Evolutionary conservation across 2,797 vertebrate genomes (phyloP).

Genomic region (Lutjanus argentimaculatus): DNA sequence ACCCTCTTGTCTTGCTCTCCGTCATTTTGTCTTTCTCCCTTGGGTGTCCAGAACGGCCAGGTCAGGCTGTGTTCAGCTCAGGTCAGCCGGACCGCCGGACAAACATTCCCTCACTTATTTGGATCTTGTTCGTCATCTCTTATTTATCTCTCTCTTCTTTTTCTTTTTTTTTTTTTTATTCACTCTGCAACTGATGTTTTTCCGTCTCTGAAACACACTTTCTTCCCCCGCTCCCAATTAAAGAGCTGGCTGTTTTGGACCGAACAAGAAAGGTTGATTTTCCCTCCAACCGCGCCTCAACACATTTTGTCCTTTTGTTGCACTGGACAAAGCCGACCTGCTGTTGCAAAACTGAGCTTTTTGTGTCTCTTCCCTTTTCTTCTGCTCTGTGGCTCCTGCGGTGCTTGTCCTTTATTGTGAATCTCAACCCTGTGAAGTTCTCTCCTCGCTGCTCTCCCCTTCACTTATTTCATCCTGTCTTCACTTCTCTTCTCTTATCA

Average conservation of each 20-base stretch:
- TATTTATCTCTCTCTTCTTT: not conserved
- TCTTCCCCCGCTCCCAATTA: constrained; percentile 44
- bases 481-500: constrained; percentile 32
- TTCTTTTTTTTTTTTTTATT: constrained; percentile 19
- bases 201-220: constrained; percentile 30
- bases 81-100: constrained; percentile 55
- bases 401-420: constrained; percentile 64
- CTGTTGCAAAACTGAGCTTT: constrained; percentile 67
- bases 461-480: constrained; percentile 38
- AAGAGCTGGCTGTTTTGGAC: constrained; percentile 55
- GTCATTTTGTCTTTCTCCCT: constrained; percentile 49
- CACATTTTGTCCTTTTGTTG: constrained; percentile 73
- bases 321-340: constrained; percentile 64
- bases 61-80: constrained; percentile 56
- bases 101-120: constrained; percentile 41
- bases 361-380: constrained; percentile 49
- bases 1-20: constrained; percentile 38
- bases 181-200: constrained; percentile 40
- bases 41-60: constrained; percentile 45
- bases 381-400: constrained; percentile 32
- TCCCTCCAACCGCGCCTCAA: constrained; percentile 58
- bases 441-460: constrained; percentile 28
- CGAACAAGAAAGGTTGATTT: constrained; percentile 55
- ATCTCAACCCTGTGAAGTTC: constrained; percentile 54
- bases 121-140: constrained; percentile 24